Conservation (phyloP, 2,888 invertebrate genomes). For the Xiphydria camelus region DNA sequence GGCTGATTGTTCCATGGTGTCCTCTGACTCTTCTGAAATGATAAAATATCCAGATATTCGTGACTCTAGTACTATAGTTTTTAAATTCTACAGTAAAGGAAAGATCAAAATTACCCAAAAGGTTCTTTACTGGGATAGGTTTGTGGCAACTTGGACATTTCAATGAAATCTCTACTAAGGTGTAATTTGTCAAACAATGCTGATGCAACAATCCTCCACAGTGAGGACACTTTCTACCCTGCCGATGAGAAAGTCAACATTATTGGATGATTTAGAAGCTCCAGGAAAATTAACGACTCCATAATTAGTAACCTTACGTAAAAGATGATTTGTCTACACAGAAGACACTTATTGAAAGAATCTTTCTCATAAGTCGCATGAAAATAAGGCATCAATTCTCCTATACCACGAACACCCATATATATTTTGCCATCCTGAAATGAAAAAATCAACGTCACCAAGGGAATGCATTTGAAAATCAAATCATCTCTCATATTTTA, state of each 20-base stretch:
- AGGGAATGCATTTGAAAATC: too few species aligned
- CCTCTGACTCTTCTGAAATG: constrained; percentile 2
- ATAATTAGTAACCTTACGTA: constrained; percentile 37
- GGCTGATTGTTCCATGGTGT: too few species aligned
- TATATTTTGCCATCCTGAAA: constrained; percentile 44
- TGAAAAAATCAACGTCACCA: background rate
- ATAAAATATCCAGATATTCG: background rate
- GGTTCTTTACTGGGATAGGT: constrained; percentile 14
- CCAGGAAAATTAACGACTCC: constrained; percentile 1
- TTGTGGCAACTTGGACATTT: constrained; percentile 36
- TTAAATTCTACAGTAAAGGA: background rate
- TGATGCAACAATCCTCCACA: constrained; percentile 28
- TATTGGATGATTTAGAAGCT: constrained; percentile 7
- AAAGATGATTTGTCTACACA: constrained; percentile 47
- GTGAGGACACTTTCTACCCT: constrained; percentile 9
- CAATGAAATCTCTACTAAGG: constrained; percentile 18
- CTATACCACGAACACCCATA: constrained; percentile 48
- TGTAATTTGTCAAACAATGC: constrained; percentile 34
- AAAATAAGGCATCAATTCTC: constrained; percentile 48
- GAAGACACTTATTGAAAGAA: constrained; percentile 35
- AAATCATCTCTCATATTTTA: constrained; percentile 1
- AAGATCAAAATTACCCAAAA: constrained; percentile 16
- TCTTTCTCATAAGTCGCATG: constrained; percentile 38
- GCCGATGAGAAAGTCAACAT: too few species aligned
- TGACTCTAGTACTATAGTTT: background rate